These are phyloP conservation scores for Plebejus melissa DNA, from an alignment of 2,888 invertebrate genomes.

Conservation along the genomic window DNA sequence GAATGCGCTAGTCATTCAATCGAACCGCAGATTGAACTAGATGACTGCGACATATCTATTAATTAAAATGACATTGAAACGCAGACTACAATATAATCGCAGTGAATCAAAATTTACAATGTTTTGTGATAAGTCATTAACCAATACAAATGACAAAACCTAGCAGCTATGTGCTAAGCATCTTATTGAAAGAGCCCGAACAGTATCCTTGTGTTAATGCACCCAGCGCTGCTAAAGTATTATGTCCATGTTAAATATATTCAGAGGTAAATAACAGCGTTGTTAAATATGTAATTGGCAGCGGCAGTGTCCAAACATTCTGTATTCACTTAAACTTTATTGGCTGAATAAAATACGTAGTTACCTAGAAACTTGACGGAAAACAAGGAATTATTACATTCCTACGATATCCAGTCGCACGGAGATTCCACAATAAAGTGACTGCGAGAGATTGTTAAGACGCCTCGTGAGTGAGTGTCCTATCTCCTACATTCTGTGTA, in stretches of 20 bases:
- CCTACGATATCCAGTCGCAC: slow-evolving; percentile 36
- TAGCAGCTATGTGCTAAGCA: background rate
- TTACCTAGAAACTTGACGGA: slow-evolving; percentile 35
- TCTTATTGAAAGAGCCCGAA: background rate
- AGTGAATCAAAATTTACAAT: background rate
- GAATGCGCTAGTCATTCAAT: no score
- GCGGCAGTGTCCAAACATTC: slow-evolving; percentile 29
- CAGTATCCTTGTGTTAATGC: slow-evolving; percentile 7
- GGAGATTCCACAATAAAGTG: slow-evolving; percentile 36
- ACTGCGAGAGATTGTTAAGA: slow-evolving; percentile 37
- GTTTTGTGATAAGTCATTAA: background rate
- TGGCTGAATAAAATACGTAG: slow-evolving; percentile 30
- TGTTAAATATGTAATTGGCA: slow-evolving; percentile 30
- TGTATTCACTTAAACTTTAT: slow-evolving; percentile 30
- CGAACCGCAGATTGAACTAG: no score
- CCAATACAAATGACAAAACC: slow-evolving; percentile 7
- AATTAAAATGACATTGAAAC: background rate
- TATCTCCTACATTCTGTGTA: slow-evolving; percentile 31
- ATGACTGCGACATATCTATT: background rate
- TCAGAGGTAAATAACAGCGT: slow-evolving; percentile 23
- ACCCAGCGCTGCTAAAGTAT: slow-evolving; percentile 18
- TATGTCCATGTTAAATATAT: slow-evolving; percentile 22
- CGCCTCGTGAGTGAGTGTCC: slow-evolving; percentile 34
- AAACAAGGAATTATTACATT: slow-evolving; percentile 38
- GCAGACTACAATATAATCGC: background rate